A percentile compares a stretch with the other conserved stretches of the same genome.
Conservation (phyloP, 2,888 invertebrate genomes). For the Prenolepis imparis region DNA sequence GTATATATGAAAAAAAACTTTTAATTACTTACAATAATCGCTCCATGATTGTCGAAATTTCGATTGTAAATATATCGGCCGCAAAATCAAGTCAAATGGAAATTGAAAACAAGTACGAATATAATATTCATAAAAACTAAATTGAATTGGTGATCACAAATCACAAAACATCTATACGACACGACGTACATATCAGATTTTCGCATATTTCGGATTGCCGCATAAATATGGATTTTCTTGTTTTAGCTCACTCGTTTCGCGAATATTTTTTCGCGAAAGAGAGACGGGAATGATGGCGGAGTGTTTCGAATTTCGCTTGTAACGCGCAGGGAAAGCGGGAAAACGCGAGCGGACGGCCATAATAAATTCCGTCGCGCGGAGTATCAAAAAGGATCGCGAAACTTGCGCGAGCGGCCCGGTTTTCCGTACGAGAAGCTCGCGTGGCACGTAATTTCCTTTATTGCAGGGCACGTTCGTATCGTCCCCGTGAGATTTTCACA, state of each 20-base stretch:
- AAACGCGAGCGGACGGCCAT: conserved; percentile 31
- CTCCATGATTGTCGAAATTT: neutral
- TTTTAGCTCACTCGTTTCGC: conserved; percentile 35
- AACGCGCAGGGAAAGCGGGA: conserved; percentile 28
- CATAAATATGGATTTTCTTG: conserved; percentile 41
- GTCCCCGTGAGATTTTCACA: conserved; percentile 61
- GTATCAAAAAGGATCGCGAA: conserved; percentile 63
- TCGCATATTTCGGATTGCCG: neutral
- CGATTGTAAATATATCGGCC: neutral
- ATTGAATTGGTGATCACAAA: conserved; percentile 2
- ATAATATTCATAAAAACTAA: conserved; percentile 30
- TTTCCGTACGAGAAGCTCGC: conserved; percentile 49
- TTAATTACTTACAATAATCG: neutral
- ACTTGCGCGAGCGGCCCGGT: conserved; percentile 65
- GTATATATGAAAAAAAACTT: neutral
- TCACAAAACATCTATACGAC: conserved; percentile 22
- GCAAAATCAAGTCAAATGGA: neutral
- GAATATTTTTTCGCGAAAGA: conserved; percentile 49
- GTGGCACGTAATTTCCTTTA: conserved; percentile 62
- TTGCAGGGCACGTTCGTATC: conserved; percentile 38
- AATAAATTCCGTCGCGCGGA: conserved; percentile 67
- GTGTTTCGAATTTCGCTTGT: conserved; percentile 60
- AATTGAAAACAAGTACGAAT: conserved; percentile 24
- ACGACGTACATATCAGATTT: conserved; percentile 36
- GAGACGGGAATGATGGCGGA: conserved; percentile 16